Percentiles rank a stretch among this genome's conserved stretches.
phyloP scores from a whole-genome alignment of 2,888 invertebrate genomes.

The Nematopogon swammerdamellus region DNA sequence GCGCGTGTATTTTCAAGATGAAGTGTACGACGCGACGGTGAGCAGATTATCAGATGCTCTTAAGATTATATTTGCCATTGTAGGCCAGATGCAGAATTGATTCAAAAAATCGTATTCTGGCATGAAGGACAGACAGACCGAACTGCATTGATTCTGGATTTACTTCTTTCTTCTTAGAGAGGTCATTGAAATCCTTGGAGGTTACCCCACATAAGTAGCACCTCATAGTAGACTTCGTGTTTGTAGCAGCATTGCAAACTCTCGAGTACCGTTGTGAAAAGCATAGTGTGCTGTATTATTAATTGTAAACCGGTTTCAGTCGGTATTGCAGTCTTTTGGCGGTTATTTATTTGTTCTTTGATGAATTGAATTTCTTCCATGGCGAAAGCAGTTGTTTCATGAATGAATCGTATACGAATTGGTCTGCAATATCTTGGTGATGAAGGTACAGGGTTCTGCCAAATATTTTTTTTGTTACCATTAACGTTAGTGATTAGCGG shows the following conservation, averaged over 20 bases:
- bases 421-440: slow-evolving; percentile 11
- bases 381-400: slow-evolving; percentile 8
- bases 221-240: slow-evolving; percentile 13
- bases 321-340: not conserved
- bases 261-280: slow-evolving; percentile 16
- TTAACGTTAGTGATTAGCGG: slow-evolving; percentile 2
- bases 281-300: slow-evolving; percentile 10
- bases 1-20: no score
- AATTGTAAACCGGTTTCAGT: not conserved
- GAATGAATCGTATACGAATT: no score
- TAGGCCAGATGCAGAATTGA: slow-evolving; percentile 15
- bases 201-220: slow-evolving; percentile 17
- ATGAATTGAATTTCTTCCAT: slow-evolving; percentile 11
- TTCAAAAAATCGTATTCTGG: slow-evolving; percentile 14
- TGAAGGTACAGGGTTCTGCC: slow-evolving; percentile 12
- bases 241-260: slow-evolving; percentile 16
- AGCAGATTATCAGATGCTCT: no score
- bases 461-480: slow-evolving; percentile 5
- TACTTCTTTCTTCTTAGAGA: slow-evolving; percentile 11
- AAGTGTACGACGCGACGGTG: no score
- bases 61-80: no score
- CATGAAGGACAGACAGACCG: slow-evolving; percentile 15
- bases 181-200: slow-evolving; percentile 16
- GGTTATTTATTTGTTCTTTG: slow-evolving; percentile 7
- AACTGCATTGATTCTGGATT: slow-evolving; percentile 12